These are phyloP conservation scores for Platorchestia sp. DNA, from an alignment of 1,140 invertebrate species.

Conservation along the genomic window DNA sequence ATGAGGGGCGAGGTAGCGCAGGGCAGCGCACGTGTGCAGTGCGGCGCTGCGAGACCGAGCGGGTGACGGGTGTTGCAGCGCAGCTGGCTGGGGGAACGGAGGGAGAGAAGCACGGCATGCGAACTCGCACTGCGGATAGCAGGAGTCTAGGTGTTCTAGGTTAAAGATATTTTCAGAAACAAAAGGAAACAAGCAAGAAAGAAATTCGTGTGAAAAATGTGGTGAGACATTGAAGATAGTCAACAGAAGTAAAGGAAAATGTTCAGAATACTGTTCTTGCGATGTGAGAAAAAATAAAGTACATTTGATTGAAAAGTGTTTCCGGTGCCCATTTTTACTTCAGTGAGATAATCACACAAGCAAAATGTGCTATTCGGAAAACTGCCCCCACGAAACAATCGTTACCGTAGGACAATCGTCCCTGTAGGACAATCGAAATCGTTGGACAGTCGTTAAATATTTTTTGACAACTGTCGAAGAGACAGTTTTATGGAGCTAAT, in stretches of 20 bases:
- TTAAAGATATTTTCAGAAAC: not conserved
- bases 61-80: not conserved
- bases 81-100: not conserved
- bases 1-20: not conserved
- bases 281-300: not conserved
- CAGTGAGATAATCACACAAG: not conserved
- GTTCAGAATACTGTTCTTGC: not conserved
- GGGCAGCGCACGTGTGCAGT: not conserved
- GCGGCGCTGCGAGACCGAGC: not conserved
- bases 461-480: too few species aligned
- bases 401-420: too few species aligned
- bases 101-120: not conserved
- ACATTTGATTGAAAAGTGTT: not conserved
- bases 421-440: too few species aligned
- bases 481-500: too few species aligned
- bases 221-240: not conserved
- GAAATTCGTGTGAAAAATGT: not conserved
- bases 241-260: not conserved
- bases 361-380: not conserved
- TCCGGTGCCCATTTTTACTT: not conserved
- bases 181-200: not conserved
- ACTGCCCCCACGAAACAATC: too few species aligned
- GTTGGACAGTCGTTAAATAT: too few species aligned
- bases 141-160: not conserved
- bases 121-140: too few species aligned